These are phyloP conservation scores for Tenodera sinensis DNA, from an alignment of 2,888 invertebrate genomes.

Conservation along the genomic window DNA sequence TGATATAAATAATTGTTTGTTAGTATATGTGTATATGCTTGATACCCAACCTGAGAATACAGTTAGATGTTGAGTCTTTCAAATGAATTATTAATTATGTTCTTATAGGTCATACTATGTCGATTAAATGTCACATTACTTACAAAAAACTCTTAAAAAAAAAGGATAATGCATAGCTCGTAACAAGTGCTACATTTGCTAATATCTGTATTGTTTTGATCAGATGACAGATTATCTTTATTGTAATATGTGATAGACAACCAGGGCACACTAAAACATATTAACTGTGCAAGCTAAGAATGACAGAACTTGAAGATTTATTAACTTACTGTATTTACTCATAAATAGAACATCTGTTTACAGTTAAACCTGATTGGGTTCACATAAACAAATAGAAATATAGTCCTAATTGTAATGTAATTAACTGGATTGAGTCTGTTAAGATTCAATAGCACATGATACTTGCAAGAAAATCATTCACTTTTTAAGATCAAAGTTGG, in stretches of 20 bases:
- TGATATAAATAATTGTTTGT: background rate
- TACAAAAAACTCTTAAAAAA: background rate
- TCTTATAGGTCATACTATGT: background rate
- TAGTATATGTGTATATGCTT: background rate
- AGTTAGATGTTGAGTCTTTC: background rate
- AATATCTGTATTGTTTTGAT: background rate
- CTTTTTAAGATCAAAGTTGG: no score
- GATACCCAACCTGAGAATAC: background rate
- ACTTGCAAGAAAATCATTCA: no score
- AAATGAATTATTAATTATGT: background rate
- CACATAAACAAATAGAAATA: no score
- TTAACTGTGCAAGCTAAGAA: background rate
- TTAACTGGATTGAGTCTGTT: no score
- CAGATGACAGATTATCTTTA: background rate
- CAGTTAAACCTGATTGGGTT: no score
- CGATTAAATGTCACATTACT: background rate
- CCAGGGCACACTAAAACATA: background rate
- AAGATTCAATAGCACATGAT: no score
- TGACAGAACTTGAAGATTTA: background rate
- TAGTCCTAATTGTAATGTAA: no score
- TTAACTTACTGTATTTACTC: background rate
- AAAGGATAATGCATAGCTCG: background rate
- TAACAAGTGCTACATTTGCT: background rate
- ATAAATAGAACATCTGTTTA: background rate
- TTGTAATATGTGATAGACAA: background rate